Evolutionary conservation across 2,113 vertebrate species (phyloP).

Genomic region (Scopus umbretta): DNA sequence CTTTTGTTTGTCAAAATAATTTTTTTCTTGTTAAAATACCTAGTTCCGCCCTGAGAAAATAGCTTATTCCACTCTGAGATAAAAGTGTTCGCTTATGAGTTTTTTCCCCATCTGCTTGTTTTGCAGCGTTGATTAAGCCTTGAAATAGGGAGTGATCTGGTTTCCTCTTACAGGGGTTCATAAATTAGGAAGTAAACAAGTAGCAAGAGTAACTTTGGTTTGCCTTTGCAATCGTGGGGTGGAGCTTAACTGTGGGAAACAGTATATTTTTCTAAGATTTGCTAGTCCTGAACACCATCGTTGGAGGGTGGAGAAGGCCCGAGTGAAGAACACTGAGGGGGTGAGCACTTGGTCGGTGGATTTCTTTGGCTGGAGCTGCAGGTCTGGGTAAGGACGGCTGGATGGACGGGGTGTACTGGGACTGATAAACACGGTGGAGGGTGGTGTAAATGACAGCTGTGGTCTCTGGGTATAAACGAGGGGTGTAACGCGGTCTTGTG

Average conservation of each 20-base stretch:
- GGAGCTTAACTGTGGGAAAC: constrained; percentile 4
- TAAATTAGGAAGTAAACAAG: constrained; percentile 45
- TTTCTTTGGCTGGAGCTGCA: not conserved
- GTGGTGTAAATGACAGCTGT: rapidly evolving
- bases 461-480: not conserved
- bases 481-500: not conserved
- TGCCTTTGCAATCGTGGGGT: not conserved
- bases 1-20: not conserved
- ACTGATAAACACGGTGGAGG: not conserved
- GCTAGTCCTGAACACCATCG: rapidly evolving
- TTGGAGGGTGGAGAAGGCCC: not conserved
- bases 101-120: not conserved
- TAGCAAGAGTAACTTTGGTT: not conserved
- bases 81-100: not conserved
- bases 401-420: not conserved
- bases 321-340: not conserved
- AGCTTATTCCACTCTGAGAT: not conserved
- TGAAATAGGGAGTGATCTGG: not conserved
- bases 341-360: rapidly evolving
- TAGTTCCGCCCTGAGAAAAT: not conserved
- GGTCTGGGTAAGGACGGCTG: not conserved
- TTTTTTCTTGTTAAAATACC: not conserved
- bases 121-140: not conserved
- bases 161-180: not conserved
- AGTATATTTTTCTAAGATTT: not conserved